A percentile compares a stretch with the other conserved stretches of the same genome.
These are phyloP conservation scores for Phaethornis superciliosus DNA, from an alignment of 2,113 vertebrate genomes.

Conservation along the genomic window DNA sequence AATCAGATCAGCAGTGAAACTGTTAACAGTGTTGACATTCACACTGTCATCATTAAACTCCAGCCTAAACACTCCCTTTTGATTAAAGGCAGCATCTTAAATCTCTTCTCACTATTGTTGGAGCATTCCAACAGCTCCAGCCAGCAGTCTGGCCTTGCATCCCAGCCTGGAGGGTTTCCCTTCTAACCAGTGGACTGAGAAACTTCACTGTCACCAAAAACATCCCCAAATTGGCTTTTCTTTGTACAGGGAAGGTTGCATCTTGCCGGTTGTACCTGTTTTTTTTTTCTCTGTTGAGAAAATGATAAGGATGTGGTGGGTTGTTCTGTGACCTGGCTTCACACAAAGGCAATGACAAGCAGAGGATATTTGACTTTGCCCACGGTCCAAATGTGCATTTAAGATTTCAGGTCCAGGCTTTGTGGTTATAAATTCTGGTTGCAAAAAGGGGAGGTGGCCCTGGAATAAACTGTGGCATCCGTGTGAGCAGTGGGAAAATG, in stretches of 20 bases:
- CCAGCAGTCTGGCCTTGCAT: not conserved
- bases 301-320: not conserved
- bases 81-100: slow-evolving; percentile 52
- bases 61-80: slow-evolving; percentile 40
- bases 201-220: not conserved
- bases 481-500: not conserved
- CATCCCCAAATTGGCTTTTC: slow-evolving; percentile 6
- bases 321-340: not conserved
- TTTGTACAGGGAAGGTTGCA: not conserved
- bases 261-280: not conserved
- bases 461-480: not conserved
- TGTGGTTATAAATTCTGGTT: not conserved
- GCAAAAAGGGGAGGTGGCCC: not conserved
- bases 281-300: not conserved
- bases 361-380: not conserved
- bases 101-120: slow-evolving; percentile 28
- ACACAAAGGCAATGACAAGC: not conserved
- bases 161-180: slow-evolving; percentile 26
- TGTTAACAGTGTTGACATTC: slow-evolving; percentile 53
- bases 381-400: slow-evolving; percentile 7
- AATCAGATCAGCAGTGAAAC: slow-evolving; percentile 55
- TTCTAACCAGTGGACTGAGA: not conserved
- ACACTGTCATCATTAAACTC: slow-evolving; percentile 36
- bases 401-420: slow-evolving; percentile 39
- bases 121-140: not conserved